phyloP scores from a whole-genome alignment of 2,113 vertebrate species.

The Toxotes chatareus region DNA sequence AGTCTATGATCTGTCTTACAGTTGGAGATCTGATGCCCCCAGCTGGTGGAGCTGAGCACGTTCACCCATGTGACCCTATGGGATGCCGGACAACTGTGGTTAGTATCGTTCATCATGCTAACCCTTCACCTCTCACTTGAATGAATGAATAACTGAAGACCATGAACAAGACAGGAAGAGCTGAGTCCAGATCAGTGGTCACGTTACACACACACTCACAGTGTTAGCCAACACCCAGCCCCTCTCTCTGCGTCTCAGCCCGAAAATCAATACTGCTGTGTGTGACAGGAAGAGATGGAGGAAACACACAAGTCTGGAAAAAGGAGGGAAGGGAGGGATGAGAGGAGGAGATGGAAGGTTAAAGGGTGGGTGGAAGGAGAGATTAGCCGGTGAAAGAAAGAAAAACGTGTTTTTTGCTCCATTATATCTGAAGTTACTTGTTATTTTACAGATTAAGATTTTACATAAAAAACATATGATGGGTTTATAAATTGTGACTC shows the following conservation, averaged over 20 bases:
- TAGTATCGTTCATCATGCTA: neutral
- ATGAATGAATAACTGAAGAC: neutral
- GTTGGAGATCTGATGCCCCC: neutral
- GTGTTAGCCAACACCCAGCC: slow-evolving; percentile 25
- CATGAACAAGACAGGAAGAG: neutral
- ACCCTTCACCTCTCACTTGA: neutral
- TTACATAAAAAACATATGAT: too few species aligned
- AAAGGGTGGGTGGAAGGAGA: neutral
- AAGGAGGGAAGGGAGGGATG: neutral
- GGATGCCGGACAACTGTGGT: too few species aligned
- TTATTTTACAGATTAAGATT: too few species aligned
- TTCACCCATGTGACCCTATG: too few species aligned
- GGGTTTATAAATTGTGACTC: too few species aligned
- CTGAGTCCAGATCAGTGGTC: neutral
- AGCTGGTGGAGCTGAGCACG: neutral
- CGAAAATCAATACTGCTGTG: slow-evolving; percentile 54
- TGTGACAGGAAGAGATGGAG: slow-evolving; percentile 24
- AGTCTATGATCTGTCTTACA: too few species aligned
- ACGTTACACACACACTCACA: neutral
- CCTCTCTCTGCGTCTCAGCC: slow-evolving; percentile 6
- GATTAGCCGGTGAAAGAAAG: too few species aligned
- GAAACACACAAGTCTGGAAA: neutral
- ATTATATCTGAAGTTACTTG: too few species aligned
- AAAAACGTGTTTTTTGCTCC: too few species aligned
- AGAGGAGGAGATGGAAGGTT: neutral